A percentile compares a stretch with the other conserved stretches of the same genome.
Evolutionary conservation across 2,888 invertebrate genomes (phyloP).

Genomic region (Xestia c-nigrum): DNA sequence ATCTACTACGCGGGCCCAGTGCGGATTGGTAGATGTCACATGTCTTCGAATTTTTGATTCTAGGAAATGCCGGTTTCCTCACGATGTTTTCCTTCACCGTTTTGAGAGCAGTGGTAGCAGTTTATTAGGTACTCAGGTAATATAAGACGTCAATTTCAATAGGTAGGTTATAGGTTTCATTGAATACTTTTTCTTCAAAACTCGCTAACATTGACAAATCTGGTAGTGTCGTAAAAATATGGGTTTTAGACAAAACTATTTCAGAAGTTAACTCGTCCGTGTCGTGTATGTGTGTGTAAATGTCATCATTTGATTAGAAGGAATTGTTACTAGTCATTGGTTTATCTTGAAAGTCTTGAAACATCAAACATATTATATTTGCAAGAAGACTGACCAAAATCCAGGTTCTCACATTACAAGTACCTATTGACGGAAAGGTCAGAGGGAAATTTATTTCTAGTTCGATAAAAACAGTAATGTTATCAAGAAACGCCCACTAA

Average conservation of each 20-base stretch:
- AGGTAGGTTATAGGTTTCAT: neutral
- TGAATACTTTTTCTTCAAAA: neutral
- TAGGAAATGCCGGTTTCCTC: no score
- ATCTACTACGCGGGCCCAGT: no score
- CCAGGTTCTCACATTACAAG: neutral
- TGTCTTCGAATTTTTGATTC: no score
- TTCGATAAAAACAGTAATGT: neutral
- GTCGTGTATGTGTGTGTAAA: no score
- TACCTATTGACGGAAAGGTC: neutral
- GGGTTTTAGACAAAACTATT: neutral
- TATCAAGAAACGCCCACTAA: slow-evolving; percentile 4
- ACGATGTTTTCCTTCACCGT: no score
- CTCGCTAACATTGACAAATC: neutral
- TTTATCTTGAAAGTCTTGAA: neutral
- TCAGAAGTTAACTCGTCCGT: neutral
- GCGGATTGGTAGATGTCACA: no score
- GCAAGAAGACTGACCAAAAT: neutral
- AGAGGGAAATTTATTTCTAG: neutral
- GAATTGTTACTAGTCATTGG: neutral
- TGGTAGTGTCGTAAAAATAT: neutral
- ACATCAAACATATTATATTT: neutral
- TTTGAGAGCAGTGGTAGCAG: no score
- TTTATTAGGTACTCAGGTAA: neutral
- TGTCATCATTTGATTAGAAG: neutral
- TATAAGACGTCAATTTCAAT: neutral